Base-by-base conservation (phyloP, 1,140 invertebrate species). In the Tetragonula clypearis region DNA sequence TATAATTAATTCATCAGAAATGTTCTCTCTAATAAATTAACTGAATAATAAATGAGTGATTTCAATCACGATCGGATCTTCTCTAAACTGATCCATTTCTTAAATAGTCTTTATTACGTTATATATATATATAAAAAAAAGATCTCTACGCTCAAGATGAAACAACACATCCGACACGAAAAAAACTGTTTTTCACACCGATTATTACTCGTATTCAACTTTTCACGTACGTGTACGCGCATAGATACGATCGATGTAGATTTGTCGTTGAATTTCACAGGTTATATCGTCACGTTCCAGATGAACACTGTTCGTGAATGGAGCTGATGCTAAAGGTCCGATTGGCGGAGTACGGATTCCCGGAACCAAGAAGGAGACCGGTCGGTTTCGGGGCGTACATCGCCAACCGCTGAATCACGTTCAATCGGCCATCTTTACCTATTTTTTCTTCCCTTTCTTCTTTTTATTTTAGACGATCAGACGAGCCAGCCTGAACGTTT, bases 371-470 rank as follows among this genome's bases (percentile, higher is more conserved):
- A 85, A 79, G 78, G 82, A 75, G 77, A 86, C 76, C 62, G 79
- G 72, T 87, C 65, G 78, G 80, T 89, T 73, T 84, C 79, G 58
- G 86, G 86, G 82, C 84, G 87, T 88, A 84, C 91, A 91, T 91
- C 91, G 90, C 86, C 88, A 74, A 91, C 73, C 90, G 91, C 90
- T 91, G 91, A 91, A 86, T 91, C 91, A 91, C 82, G 71, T 82
- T 62, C 69, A 77, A 90, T 90, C 88, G 80, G 88, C 90, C 90
- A 91, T 91, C 85, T 89, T 91, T 86, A 88, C 83, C 88, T 79
- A 83, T 71, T 84, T 90, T 77, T 82, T 82, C 78, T 88, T 86
- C 74, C 82, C 66, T 35, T 26, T 83, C 23, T 68, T 58, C 12
- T 76, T 65, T 17, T 69, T 75, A 41, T 75, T n/a, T 65, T 72